Conservation (phyloP, 2,888 invertebrate genomes). For the Netelia melanura region DNA sequence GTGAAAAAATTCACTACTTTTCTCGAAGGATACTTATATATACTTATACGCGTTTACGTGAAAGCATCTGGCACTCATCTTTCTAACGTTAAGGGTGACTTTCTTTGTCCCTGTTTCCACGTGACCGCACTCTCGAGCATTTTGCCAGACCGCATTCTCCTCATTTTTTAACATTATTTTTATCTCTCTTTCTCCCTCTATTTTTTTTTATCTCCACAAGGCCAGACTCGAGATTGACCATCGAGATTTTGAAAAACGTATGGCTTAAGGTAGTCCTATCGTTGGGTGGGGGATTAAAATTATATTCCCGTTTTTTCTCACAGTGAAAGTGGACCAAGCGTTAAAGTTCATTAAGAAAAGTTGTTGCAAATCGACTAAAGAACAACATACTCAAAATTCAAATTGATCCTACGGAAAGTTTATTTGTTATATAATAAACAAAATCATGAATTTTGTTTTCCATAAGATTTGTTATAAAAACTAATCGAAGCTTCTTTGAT, state of each 20-base stretch:
- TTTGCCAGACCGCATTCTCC: constrained; percentile 20
- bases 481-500: too few species aligned
- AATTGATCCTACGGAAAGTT: too few species aligned
- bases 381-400: too few species aligned
- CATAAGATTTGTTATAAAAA: too few species aligned
- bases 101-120: constrained; percentile 63
- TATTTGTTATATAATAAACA: too few species aligned
- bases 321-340: too few species aligned
- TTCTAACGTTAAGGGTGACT: constrained; percentile 14
- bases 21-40: constrained; percentile 3
- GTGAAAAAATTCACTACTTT: constrained; percentile 51
- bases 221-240: constrained; percentile 13
- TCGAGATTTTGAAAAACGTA: neutral
- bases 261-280: too few species aligned
- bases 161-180: constrained; percentile 16
- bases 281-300: too few species aligned
- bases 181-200: constrained; percentile 5
- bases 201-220: constrained; percentile 19
- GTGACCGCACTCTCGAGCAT: constrained; percentile 38
- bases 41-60: neutral
- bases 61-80: constrained; percentile 41
- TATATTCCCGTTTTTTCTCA: too few species aligned
- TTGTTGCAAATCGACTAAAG: too few species aligned
- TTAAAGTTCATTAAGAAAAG: too few species aligned
- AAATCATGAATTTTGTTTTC: too few species aligned